Evolutionary conservation across 2,113 vertebrate species (phyloP), one percentile per base, ranked within the genome.

Genomic region (Phoenicopterus ruber): DNA sequence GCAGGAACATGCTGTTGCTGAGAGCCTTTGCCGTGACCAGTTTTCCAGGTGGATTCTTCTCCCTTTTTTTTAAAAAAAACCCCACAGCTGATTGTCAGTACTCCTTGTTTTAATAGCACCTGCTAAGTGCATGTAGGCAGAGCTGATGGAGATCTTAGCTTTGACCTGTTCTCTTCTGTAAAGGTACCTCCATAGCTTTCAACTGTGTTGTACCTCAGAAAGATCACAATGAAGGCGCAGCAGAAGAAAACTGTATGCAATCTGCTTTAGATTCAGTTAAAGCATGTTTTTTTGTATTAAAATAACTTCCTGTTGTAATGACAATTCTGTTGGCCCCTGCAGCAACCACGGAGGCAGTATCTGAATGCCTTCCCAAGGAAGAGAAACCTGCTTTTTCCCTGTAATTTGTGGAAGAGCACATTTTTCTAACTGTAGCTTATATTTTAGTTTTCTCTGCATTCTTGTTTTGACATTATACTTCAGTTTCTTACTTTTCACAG

Each of bases 241-340:
- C 49, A 50, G 36, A 88, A 78, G 61, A 55, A 52, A 92, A 52
- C 25, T 24, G 20, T 54, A 18, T 36, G 25, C 34, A 14, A 3
- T 96, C 47, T 87, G 54, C 42, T 67, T 90, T 86, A 94, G 77
- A 74, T 70, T 96, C 82, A 86, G 67, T 79, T 90, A 81, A 90
- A 88, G 29, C 42, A 34, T n/a, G 52, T 34, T 93, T 78, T 78
- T 46, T 86, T 84, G 32, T 94, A 66, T 72, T 91, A 71, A 92
- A 70, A 66, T 72, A 85, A 71, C 40, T 84, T 61, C 63, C 67
- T 94, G n/a, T 81, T 73, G 24, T 76, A 70, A 74, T 82, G 55
- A 91, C 83, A 90, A 12, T 40, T 93, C 57, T 94, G 7, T 88
- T 87, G 50, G 36, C 76, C 58, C 49, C 32, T 59, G 31, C 50